phyloP scores from a whole-genome alignment of 2,888 invertebrate genomes.

The Acleris sparsana region DNA sequence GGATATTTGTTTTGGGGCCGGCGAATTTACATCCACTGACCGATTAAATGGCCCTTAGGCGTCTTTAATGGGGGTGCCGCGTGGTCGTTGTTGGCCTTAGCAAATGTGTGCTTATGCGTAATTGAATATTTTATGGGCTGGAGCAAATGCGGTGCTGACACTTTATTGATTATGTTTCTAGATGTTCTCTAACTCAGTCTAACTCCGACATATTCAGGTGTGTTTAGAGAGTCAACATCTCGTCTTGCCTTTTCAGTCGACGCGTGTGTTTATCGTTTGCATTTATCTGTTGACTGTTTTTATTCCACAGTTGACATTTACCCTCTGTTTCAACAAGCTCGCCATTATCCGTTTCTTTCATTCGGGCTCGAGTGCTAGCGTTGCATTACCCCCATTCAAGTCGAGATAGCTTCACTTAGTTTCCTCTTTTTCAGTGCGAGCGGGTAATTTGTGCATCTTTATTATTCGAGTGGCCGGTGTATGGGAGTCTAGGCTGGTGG shows the following conservation, averaged over 20 bases:
- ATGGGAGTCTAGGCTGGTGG: constrained; percentile 62
- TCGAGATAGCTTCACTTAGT: constrained; percentile 83
- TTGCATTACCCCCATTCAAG: constrained; percentile 79
- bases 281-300: constrained; percentile 84
- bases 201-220: constrained; percentile 42
- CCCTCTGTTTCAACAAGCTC: constrained; percentile 79
- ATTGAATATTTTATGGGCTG: constrained; percentile 82
- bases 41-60: constrained; percentile 84
- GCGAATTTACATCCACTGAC: constrained; percentile 83
- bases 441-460: constrained; percentile 83
- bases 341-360: constrained; percentile 77
- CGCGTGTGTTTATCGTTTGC: constrained; percentile 80
- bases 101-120: constrained; percentile 83
- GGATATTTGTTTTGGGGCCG: constrained; percentile 83
- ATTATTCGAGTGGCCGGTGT: constrained; percentile 81
- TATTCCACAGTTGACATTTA: constrained; percentile 81
- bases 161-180: constrained; percentile 66
- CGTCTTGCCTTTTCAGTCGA: constrained; percentile 72
- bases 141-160: constrained; percentile 72
- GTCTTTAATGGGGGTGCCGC: constrained; percentile 84
- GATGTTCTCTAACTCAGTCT: constrained; percentile 26
- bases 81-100: constrained; percentile 82
- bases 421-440: constrained; percentile 78
- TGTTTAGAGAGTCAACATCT: constrained; percentile 65
- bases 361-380: constrained; percentile 76